Conservation (phyloP, 2,113 vertebrate species). For the Pongo abelii region DNA sequence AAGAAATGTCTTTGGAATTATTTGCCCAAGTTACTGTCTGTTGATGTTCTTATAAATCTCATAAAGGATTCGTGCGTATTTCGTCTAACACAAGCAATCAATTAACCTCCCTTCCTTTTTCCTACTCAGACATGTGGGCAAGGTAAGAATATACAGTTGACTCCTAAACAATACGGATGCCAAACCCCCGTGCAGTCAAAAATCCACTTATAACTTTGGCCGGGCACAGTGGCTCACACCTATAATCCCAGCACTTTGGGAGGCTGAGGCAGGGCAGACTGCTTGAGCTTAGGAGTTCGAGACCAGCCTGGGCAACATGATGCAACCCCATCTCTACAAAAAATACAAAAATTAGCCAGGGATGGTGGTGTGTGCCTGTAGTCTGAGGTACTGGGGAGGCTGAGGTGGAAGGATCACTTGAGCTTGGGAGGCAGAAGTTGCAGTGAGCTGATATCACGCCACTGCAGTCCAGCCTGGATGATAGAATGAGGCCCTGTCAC, state of each 20-base stretch:
- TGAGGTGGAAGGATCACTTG: neutral
- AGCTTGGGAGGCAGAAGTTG: neutral
- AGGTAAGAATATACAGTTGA: slow-evolving; percentile 60
- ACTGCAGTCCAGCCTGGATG: neutral
- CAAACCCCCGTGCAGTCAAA: neutral
- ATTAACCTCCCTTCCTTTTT: slow-evolving; percentile 59
- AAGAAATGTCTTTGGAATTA: slow-evolving; percentile 56
- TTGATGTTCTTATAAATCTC: slow-evolving; percentile 50
- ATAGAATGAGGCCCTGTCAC: neutral
- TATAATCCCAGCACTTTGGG: neutral
- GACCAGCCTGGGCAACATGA: neutral
- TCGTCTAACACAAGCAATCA: slow-evolving; percentile 67
- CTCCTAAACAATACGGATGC: too few relatives aligned
- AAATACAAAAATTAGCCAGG: neutral
- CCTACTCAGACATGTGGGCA: slow-evolving; percentile 48
- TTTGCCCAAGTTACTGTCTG: neutral
- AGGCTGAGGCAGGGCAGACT: neutral
- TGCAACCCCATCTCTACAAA: neutral
- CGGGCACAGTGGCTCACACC: neutral
- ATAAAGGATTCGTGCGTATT: slow-evolving; percentile 59
- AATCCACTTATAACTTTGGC: neutral
- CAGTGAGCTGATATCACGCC: neutral
- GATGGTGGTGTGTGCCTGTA: neutral
- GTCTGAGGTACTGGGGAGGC: neutral
- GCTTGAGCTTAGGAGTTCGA: neutral